A percentile compares a stretch with the other conserved stretches of the same genome.
These are phyloP conservation scores for Drosophila azteca DNA, from an alignment of 1,140 invertebrate genomes.

Conservation along the genomic window DNA sequence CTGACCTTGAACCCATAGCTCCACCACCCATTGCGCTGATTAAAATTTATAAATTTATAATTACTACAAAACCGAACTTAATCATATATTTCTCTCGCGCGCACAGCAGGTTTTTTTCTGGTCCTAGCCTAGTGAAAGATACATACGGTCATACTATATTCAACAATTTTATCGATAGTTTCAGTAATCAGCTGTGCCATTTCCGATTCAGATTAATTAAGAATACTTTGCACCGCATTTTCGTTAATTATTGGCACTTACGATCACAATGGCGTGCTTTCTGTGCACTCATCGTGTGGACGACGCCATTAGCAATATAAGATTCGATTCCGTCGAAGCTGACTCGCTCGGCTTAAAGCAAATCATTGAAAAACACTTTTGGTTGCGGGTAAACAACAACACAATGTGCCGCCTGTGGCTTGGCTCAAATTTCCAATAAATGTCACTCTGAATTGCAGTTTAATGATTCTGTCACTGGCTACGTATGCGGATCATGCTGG, in stretches of 20 bases:
- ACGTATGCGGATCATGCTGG: slow-evolving; percentile 61
- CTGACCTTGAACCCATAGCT: too few relatives aligned
- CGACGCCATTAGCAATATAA: slow-evolving; percentile 38
- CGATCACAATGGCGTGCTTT: slow-evolving; percentile 38
- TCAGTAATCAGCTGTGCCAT: slow-evolving; percentile 15
- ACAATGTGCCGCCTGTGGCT: background rate
- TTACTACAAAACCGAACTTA: too few relatives aligned
- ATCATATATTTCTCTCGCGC: too few relatives aligned
- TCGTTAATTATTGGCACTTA: background rate
- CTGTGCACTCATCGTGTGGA: slow-evolving; percentile 48
- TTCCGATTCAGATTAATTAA: slow-evolving; percentile 1
- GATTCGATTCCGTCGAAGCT: slow-evolving; percentile 52
- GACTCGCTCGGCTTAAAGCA: slow-evolving; percentile 33
- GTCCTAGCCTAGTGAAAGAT: too few relatives aligned
- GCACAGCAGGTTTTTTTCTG: too few relatives aligned
- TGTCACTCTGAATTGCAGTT: slow-evolving; percentile 23
- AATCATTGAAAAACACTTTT: slow-evolving; percentile 69
- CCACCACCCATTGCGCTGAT: too few relatives aligned
- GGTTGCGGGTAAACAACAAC: slow-evolving; percentile 52
- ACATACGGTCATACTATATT: too few relatives aligned
- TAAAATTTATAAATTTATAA: too few relatives aligned
- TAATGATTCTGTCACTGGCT: slow-evolving; percentile 19
- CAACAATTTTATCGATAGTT: slow-evolving; percentile 16
- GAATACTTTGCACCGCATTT: slow-evolving; percentile 15
- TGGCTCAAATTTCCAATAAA: background rate